Evolutionary conservation across 1,140 invertebrate genomes (phyloP).

Genomic region (Samia ricini): DNA sequence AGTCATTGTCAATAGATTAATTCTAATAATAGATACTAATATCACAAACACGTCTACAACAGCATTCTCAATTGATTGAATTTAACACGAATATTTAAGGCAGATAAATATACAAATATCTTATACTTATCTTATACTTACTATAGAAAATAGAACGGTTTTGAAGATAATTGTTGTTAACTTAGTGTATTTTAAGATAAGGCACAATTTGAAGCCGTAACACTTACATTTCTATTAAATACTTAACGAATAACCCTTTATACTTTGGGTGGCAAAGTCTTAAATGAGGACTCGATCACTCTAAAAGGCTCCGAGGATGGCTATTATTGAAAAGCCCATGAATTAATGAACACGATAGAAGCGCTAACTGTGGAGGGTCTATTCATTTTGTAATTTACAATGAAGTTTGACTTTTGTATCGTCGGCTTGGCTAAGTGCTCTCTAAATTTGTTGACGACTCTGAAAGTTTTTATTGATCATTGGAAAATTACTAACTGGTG

Average conservation of each 20-base stretch:
- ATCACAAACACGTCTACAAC: no score
- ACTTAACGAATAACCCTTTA: neutral
- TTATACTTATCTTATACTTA: no score
- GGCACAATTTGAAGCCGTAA: neutral
- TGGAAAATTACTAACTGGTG: no score
- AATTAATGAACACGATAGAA: neutral
- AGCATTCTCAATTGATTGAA: no score
- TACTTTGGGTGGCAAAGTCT: neutral
- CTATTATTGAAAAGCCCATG: neutral
- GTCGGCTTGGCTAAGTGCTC: neutral
- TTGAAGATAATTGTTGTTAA: no score
- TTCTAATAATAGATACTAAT: no score
- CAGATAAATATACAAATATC: no score
- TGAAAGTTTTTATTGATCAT: no score
- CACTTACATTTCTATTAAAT: neutral
- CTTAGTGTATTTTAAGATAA: neutral
- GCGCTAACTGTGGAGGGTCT: neutral
- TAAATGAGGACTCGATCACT: neutral
- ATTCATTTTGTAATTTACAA: neutral
- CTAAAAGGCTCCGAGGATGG: neutral
- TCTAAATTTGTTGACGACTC: no score
- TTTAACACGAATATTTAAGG: no score
- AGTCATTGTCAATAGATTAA: no score
- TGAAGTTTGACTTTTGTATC: neutral
- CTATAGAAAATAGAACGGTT: no score